phyloP scores from a whole-genome alignment of 1,140 invertebrate genomes.

The Pseudomyrmex flavicornis region DNA sequence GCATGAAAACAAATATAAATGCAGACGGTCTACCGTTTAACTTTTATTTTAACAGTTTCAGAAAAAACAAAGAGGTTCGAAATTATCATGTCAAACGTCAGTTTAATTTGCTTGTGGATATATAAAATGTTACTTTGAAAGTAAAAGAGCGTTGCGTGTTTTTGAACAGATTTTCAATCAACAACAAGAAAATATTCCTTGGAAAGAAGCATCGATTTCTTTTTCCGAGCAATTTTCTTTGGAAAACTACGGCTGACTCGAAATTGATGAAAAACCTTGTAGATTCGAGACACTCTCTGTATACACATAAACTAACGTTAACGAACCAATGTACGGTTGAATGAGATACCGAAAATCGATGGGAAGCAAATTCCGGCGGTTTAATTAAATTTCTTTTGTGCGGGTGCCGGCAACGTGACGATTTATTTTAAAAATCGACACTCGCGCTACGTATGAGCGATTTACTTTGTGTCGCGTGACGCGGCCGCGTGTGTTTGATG shows the following conservation, averaged over 20 bases:
- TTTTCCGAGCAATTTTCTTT: no score
- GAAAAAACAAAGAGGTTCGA: no score
- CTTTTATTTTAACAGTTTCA: background rate
- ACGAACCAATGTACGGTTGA: conserved; percentile 42
- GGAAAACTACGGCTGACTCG: no score
- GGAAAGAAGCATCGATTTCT: background rate
- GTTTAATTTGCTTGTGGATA: no score
- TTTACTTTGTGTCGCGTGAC: conserved; percentile 35
- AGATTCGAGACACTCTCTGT: background rate
- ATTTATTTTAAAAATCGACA: conserved; percentile 65
- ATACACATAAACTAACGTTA: conserved; percentile 26
- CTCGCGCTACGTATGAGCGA: background rate
- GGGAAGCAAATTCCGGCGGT: conserved; percentile 42
- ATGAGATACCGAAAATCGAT: conserved; percentile 48
- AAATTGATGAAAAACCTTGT: background rate
- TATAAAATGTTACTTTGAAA: no score
- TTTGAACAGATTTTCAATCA: no score
- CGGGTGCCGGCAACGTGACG: conserved; percentile 16
- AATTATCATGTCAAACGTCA: no score
- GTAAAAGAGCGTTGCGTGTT: no score
- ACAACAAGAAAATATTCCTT: background rate
- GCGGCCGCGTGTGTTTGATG: conserved; percentile 15
- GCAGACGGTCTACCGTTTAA: background rate
- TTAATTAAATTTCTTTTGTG: conserved; percentile 69
- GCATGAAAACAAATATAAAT: conserved; percentile 1